A percentile compares a stretch with the other conserved stretches of the same genome.
Evolutionary conservation across 2,797 vertebrate genomes (phyloP).

Genomic region (Peromyscus aztecus): DNA sequence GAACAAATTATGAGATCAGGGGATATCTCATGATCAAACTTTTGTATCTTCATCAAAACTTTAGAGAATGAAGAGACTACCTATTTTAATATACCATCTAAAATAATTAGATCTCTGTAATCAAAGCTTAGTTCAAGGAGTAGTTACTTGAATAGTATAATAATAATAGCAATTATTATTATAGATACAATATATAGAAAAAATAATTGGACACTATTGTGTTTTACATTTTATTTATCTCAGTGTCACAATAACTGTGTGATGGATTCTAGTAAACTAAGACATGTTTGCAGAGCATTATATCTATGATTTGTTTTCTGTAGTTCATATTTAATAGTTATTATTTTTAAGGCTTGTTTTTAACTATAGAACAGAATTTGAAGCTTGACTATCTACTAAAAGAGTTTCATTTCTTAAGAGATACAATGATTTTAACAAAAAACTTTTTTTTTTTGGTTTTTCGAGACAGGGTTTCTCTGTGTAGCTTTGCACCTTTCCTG

Average conservation of each 20-base stretch:
- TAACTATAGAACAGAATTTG: neutral
- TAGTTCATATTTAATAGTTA: neutral
- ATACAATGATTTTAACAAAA: neutral
- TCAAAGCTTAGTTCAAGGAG: neutral
- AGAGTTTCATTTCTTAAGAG: neutral
- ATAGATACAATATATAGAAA: neutral
- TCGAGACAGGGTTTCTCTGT: too few species aligned
- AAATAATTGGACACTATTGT: neutral
- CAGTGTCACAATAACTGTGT: neutral
- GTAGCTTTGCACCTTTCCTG: too few species aligned
- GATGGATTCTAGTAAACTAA: neutral
- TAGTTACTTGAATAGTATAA: neutral
- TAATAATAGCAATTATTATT: neutral
- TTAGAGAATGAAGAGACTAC: neutral
- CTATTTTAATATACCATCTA: neutral
- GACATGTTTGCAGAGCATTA: neutral
- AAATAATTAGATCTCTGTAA: neutral
- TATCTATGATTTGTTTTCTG: neutral
- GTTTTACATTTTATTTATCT: neutral
- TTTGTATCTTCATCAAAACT: neutral
- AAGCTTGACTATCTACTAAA: neutral
- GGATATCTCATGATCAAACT: neutral
- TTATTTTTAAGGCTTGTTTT: neutral
- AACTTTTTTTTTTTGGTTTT: too few species aligned
- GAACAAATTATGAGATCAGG: neutral